phyloP scores from a whole-genome alignment of 2,797 vertebrate species.

The Heteromormyrus szaboi region DNA sequence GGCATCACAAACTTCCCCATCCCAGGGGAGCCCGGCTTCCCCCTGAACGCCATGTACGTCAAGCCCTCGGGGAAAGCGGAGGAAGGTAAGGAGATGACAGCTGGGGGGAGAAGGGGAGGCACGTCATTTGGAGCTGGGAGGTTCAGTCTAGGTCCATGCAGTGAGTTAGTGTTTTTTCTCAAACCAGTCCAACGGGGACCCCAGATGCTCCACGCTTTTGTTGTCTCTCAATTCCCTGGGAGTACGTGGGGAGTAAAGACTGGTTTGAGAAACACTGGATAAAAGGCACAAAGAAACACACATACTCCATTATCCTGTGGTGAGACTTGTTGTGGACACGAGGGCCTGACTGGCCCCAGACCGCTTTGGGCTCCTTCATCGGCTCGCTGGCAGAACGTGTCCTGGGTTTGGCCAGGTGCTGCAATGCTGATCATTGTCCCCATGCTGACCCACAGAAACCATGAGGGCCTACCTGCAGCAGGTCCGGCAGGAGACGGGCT shows the following conservation, averaged over 20 bases:
- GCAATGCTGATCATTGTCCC: neutral
- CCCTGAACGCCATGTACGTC: constrained; percentile 89
- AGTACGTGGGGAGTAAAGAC: neutral
- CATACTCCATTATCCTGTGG: neutral
- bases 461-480: constrained; percentile 95
- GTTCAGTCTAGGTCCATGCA: neutral
- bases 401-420: neutral
- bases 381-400: neutral
- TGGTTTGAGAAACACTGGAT: neutral
- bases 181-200: too few relatives aligned
- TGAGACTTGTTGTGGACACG: neutral
- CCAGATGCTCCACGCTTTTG: neutral
- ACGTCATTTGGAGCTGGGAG: neutral
- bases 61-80: constrained; percentile 90
- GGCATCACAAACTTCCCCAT: constrained; percentile 96
- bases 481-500: constrained; percentile 88
- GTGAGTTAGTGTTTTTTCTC: neutral
- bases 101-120: neutral
- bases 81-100: constrained; percentile 67
- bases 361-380: neutral
- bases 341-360: neutral
- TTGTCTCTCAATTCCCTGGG: neutral
- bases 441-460: constrained; percentile 63
- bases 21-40: constrained; percentile 92
- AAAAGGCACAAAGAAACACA: neutral